phyloP scores from a whole-genome alignment of 1,140 invertebrate genomes.

The Eubasilissa regina region DNA sequence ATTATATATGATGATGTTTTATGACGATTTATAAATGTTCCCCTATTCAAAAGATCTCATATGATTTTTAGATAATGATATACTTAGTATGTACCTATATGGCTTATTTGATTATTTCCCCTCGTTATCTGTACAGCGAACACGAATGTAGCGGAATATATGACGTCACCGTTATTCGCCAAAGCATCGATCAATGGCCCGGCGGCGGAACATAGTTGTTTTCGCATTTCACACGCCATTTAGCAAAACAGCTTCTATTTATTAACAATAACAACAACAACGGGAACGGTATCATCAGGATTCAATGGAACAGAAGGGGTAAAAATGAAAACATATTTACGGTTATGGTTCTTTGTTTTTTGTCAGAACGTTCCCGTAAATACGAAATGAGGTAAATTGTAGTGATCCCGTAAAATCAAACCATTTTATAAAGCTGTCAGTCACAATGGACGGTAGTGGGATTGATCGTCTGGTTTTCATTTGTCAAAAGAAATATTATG shows the following conservation, averaged over 20 bases:
- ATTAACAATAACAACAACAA: constrained; percentile 30
- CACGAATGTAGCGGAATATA: background rate
- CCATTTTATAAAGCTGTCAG: constrained; percentile 36
- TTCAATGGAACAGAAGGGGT: constrained; percentile 22
- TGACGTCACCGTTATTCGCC: constrained; percentile 3
- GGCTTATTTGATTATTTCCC: too few species aligned
- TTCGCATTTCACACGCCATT: constrained; percentile 38
- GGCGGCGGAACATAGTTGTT: constrained; percentile 7
- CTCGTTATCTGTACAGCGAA: too few species aligned
- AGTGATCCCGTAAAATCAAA: constrained; percentile 38
- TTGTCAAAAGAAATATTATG: background rate
- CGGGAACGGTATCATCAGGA: constrained; percentile 18
- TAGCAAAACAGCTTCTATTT: constrained; percentile 21
- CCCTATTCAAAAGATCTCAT: too few species aligned
- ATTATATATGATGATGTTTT: too few species aligned
- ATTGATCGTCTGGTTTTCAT: constrained; percentile 10
- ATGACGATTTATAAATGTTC: too few species aligned
- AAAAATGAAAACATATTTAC: constrained; percentile 16
- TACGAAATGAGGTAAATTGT: background rate
- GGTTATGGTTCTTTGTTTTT: constrained; percentile 11
- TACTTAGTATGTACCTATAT: too few species aligned
- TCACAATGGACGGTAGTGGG: background rate
- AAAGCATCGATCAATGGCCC: constrained; percentile 14
- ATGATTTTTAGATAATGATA: too few species aligned
- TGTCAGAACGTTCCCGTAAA: background rate